Conservation (phyloP, 2,113 vertebrate species). For the Aplodontia rufa region DNA sequence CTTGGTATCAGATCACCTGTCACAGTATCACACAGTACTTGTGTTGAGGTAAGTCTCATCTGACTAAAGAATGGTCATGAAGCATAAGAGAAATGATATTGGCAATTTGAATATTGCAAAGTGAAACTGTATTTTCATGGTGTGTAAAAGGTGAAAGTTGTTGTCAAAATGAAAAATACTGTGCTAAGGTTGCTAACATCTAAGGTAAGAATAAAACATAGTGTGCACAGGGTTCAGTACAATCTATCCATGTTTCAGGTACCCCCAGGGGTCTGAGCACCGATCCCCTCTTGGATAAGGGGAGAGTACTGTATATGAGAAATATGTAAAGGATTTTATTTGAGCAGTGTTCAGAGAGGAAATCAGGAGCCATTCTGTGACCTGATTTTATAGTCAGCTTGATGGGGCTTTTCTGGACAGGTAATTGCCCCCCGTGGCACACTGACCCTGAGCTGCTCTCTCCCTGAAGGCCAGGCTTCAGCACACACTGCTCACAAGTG, state of each 20-base stretch:
- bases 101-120: neutral
- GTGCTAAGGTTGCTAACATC: neutral
- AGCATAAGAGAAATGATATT: too few relatives aligned
- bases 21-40: neutral
- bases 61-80: neutral
- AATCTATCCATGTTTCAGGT: neutral
- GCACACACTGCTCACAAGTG: neutral
- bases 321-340: neutral
- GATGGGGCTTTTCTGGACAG: neutral
- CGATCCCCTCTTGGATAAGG: neutral
- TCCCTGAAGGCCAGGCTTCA: neutral
- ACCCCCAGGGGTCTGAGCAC: neutral
- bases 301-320: neutral
- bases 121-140: neutral
- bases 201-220: neutral
- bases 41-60: neutral
- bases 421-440: neutral
- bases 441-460: neutral
- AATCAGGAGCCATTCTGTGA: neutral
- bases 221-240: neutral
- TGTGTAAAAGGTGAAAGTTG: neutral
- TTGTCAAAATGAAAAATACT: neutral
- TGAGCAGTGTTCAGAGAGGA: neutral
- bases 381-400: neutral
- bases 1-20: neutral